phyloP scores from a whole-genome alignment of 1,140 invertebrate species.

The Trachymyrmex cornetzi region DNA sequence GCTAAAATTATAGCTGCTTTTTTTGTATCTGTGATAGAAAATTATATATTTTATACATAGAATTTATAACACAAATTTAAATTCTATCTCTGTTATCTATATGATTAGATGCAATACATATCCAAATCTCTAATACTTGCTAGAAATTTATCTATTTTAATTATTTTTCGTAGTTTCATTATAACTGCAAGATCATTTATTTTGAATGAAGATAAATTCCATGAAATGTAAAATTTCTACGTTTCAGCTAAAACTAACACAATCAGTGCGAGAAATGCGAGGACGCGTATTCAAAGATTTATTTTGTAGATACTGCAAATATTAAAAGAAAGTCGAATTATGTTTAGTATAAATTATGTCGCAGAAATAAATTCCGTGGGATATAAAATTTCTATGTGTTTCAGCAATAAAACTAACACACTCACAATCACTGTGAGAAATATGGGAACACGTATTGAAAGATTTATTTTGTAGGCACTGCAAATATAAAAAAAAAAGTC shows the following conservation, averaged over 20 bases:
- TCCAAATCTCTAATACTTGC: too few species aligned
- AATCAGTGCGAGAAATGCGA: conserved; percentile 16
- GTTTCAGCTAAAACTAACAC: conserved; percentile 25
- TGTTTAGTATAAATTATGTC: background rate
- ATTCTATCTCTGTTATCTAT: too few species aligned
- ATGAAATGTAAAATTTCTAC: background rate
- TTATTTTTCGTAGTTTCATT: too few species aligned
- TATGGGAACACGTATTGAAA: conserved; percentile 6
- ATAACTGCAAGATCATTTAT: too few species aligned
- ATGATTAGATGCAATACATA: too few species aligned
- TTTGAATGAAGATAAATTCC: conserved; percentile 1
- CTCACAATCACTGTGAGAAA: conserved; percentile 20
- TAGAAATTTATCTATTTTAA: too few species aligned
- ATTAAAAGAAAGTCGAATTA: conserved; percentile 7
- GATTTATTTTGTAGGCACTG: background rate
- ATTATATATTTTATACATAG: too few species aligned
- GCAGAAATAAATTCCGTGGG: conserved; percentile 10
- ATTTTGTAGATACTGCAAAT: background rate
- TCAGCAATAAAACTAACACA: conserved; percentile 15
- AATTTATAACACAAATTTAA: too few species aligned
- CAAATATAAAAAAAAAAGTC: background rate
- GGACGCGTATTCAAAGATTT: conserved; percentile 22
- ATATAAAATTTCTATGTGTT: conserved; percentile 3
- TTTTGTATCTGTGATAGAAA: too few species aligned
- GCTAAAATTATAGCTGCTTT: too few species aligned